Evolutionary conservation across 1,140 invertebrate species (phyloP).

Genomic region (Trachymyrmex cornetzi): DNA sequence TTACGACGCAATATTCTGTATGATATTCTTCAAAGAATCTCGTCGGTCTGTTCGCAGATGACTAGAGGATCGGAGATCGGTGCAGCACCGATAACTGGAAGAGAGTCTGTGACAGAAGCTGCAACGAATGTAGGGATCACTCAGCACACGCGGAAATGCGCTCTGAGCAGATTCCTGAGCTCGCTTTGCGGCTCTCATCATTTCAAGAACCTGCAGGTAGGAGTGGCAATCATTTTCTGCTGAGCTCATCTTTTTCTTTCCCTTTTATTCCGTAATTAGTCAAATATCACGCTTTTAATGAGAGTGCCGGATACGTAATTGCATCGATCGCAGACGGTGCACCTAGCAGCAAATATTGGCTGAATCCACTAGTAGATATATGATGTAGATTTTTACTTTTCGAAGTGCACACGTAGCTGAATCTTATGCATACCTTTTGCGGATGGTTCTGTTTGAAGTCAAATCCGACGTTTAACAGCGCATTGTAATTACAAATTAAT

Average conservation of each 20-base stretch:
- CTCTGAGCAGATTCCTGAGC: conserved; percentile 80
- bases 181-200: conserved; percentile 88
- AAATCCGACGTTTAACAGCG: not conserved
- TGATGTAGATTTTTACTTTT: conserved; percentile 1
- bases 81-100: conserved; percentile 70
- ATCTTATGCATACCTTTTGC: not conserved
- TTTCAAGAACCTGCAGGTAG: conserved; percentile 91
- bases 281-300: conserved; percentile 3
- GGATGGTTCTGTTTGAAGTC: not conserved
- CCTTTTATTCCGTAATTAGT: conserved; percentile 32
- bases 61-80: conserved; percentile 79
- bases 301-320: conserved; percentile 25
- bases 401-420: not conserved
- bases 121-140: conserved; percentile 69
- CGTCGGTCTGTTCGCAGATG: conserved; percentile 73
- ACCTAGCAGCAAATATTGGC: conserved; percentile 26
- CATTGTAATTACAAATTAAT: not conserved
- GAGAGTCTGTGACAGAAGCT: conserved; percentile 72
- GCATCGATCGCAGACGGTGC: not conserved
- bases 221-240: conserved; percentile 24
- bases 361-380: conserved; percentile 10
- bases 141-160: conserved; percentile 77
- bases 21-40: not conserved
- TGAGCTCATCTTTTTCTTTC: not conserved
- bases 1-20: not conserved